phyloP scores from a whole-genome alignment of 2,888 invertebrate species.

The Amphiduros pacificus region DNA sequence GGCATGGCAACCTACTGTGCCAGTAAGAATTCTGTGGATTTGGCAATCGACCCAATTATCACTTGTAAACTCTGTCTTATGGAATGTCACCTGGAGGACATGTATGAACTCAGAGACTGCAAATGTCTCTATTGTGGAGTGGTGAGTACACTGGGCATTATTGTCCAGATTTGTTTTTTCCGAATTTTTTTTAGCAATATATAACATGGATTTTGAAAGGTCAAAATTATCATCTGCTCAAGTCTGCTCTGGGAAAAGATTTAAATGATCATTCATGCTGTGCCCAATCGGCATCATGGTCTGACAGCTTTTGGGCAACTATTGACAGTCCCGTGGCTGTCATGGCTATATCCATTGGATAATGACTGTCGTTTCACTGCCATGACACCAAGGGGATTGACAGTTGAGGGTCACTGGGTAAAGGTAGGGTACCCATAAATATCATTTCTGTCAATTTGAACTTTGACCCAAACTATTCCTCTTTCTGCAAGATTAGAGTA shows the following conservation, averaged over 20 bases:
- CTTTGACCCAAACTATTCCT: too few relatives aligned
- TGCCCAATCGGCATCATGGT: too few relatives aligned
- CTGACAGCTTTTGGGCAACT: too few relatives aligned
- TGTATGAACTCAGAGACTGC: constrained; percentile 49
- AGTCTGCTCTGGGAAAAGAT: neutral
- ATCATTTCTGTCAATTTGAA: too few relatives aligned
- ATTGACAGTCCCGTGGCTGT: too few relatives aligned
- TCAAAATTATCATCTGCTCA: neutral
- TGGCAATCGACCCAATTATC: constrained; percentile 49
- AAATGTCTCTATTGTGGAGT: constrained; percentile 51
- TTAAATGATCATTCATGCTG: neutral
- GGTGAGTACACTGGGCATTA: constrained; percentile 33
- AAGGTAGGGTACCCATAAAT: too few relatives aligned
- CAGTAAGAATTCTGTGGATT: constrained; percentile 12
- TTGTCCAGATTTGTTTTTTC: neutral
- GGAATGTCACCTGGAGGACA: constrained; percentile 44
- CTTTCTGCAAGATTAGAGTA: too few relatives aligned
- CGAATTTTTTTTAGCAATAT: neutral
- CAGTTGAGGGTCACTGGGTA: too few relatives aligned
- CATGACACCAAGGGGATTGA: too few relatives aligned
- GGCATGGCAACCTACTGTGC: constrained; percentile 21
- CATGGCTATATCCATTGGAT: neutral
- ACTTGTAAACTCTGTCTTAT: constrained; percentile 49
- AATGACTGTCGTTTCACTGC: too few relatives aligned
- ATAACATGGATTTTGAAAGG: neutral